phyloP scores from a whole-genome alignment of 2,888 invertebrate genomes.

The Ellobium chinense region DNA sequence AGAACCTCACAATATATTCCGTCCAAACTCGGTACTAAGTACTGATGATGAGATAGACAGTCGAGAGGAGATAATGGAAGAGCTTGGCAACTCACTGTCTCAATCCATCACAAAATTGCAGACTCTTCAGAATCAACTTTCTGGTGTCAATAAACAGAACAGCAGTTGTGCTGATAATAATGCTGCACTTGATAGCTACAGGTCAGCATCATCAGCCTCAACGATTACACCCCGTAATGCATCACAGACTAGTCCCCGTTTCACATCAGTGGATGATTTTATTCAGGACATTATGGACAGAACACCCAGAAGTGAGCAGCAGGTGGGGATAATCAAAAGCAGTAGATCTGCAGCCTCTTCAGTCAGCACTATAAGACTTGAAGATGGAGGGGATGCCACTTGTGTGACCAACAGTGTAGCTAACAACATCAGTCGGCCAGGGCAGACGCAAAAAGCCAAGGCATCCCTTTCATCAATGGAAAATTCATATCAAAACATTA shows the following conservation, averaged over 20 bases:
- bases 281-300: slow-evolving; percentile 36
- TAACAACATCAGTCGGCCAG: slow-evolving; percentile 75
- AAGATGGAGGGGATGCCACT: slow-evolving; percentile 1
- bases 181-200: slow-evolving; percentile 40
- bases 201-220: slow-evolving; percentile 34
- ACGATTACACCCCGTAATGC: slow-evolving; percentile 11
- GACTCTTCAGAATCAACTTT: slow-evolving; percentile 54
- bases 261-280: slow-evolving; percentile 40
- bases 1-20: slow-evolving; percentile 65
- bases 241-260: background rate
- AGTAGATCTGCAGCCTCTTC: background rate
- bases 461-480: slow-evolving; percentile 73
- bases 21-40: slow-evolving; percentile 62
- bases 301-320: slow-evolving; percentile 11
- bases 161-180: slow-evolving; percentile 9
- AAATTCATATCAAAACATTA: slow-evolving; percentile 77
- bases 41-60: slow-evolving; percentile 55
- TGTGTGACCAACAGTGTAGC: slow-evolving; percentile 61
- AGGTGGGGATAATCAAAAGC: background rate
- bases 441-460: slow-evolving; percentile 68
- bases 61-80: slow-evolving; percentile 49
- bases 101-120: slow-evolving; percentile 56
- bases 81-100: slow-evolving; percentile 57
- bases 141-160: slow-evolving; percentile 50
- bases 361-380: background rate